Evolutionary conservation across 1,140 invertebrate genomes (phyloP), one percentile per base, ranked within the genome.

Genomic region (Nymphalis io): DNA sequence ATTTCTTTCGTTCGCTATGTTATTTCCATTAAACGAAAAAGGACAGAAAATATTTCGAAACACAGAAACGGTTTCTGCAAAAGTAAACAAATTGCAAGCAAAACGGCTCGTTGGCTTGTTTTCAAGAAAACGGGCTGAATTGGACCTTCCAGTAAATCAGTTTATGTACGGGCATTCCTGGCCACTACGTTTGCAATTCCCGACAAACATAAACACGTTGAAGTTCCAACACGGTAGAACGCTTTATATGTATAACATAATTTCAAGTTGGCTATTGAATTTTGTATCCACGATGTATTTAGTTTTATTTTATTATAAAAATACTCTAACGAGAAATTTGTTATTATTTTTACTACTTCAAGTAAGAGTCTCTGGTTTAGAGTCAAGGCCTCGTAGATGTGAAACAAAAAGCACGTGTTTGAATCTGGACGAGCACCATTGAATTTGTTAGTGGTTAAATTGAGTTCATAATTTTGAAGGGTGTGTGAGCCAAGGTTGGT

Each of bases 81-180:
- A 16, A 27, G 60, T 46, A 66, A 63, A 70, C 42, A 70, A 18
- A 38, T 21, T 18, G 42, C 42, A 65, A 65, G 48, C 57, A 46
- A 57, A 71, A 60, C 38, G 44, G 63, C 38, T 53, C 42, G 53
- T 70, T 71, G 69, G 69, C 61, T 38, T 27, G 57, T 63, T 65
- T 71, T 71, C 62, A 71, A 71, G 62, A 60, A 71, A 65, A 71
- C 23, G 38, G 62, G 59, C 62, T 71, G 62, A 71, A 55, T 60
- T 64, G 69, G 63, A 61, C 62, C 57, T 65, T n/a, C 33, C 51
- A 60, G 58, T 66, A 71, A 71, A 71, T 71, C 69, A 66, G 69
- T 55, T 71, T 71, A 60, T 61, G 39, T 70, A 65, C 57, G 33
- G 46, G 62, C 55, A 59, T 66, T 71, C 69, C 46, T 71, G 38